A percentile compares a stretch with the other conserved stretches of the same genome.
These are phyloP conservation scores for Pluvialis apricaria DNA, from an alignment of 2,113 vertebrate species.

Conservation along the genomic window DNA sequence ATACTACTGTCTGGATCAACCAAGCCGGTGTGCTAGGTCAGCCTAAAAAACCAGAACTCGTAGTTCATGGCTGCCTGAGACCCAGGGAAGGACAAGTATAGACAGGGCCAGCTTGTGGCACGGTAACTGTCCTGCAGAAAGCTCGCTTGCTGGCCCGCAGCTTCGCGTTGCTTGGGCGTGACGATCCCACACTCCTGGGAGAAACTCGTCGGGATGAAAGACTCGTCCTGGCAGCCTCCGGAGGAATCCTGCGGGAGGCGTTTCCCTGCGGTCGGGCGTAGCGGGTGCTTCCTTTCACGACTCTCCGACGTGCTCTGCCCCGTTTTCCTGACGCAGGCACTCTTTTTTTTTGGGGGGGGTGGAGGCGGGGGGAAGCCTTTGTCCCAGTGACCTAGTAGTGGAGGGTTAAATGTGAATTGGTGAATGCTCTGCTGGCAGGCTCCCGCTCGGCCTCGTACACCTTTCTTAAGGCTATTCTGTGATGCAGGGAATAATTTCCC, in stretches of 20 bases:
- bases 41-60: neutral
- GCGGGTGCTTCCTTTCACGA: neutral
- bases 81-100: neutral
- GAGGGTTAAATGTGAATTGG: neutral
- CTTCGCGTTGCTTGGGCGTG: neutral
- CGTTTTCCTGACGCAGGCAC: neutral
- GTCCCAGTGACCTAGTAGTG: neutral
- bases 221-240: neutral
- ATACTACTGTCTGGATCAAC: neutral
- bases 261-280: neutral
- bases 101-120: neutral
- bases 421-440: too few relatives aligned
- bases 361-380: neutral
- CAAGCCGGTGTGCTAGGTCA: neutral
- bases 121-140: neutral
- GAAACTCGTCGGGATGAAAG: neutral
- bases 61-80: neutral
- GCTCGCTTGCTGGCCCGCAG: neutral
- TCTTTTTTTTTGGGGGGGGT: too few relatives aligned
- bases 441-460: rapidly evolving
- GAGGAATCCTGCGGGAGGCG: neutral
- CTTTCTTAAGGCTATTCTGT: neutral
- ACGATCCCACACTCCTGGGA: neutral
- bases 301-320: neutral
- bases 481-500: neutral